These are phyloP conservation scores for Stictonetta naevosa DNA, from an alignment of 2,113 vertebrate genomes.

Conservation along the genomic window DNA sequence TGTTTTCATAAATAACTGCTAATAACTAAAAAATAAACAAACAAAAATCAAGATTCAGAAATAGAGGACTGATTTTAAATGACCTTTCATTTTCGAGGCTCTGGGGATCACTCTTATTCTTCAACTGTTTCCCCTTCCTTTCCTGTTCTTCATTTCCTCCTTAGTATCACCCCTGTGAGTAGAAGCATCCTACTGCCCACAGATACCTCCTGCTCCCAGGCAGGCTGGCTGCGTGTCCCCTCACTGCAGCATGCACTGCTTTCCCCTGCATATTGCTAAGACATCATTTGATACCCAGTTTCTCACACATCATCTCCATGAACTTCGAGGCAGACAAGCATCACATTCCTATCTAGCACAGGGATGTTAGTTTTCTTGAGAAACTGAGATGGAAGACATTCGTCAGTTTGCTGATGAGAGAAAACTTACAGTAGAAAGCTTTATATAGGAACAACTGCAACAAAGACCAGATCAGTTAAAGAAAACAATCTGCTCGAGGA, in stretches of 20 bases:
- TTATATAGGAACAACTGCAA: background rate
- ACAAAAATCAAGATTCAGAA: background rate
- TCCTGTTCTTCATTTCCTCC: background rate
- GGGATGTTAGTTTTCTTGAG: background rate
- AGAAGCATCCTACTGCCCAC: background rate
- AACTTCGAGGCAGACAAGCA: background rate
- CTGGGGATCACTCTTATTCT: background rate
- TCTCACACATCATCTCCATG: background rate
- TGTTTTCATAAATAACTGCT: background rate
- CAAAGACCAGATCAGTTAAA: background rate
- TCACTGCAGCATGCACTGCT: background rate
- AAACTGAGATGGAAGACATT: background rate
- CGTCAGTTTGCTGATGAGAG: background rate
- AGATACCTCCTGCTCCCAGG: background rate
- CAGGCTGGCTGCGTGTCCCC: background rate
- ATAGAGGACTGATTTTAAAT: background rate
- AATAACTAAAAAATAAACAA: background rate
- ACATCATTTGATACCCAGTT: background rate
- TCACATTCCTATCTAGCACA: background rate
- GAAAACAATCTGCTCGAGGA: background rate
- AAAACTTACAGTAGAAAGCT: background rate
- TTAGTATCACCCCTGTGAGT: background rate
- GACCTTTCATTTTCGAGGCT: background rate
- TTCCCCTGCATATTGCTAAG: background rate
- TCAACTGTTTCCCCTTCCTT: background rate